Conservation (phyloP, 2,113 vertebrate species). For the Catharus bicknelli region DNA sequence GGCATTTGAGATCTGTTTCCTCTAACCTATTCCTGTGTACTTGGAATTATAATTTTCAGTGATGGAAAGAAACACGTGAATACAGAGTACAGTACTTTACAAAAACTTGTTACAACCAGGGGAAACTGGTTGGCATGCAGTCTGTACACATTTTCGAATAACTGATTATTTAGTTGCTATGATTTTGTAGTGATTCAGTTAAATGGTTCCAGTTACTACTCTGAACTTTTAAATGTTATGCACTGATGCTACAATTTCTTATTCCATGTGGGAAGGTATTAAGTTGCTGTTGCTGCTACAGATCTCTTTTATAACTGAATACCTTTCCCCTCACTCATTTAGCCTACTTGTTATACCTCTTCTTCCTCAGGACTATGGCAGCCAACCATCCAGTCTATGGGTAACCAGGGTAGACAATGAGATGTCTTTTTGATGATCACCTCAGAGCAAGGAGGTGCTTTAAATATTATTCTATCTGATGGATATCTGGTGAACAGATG, state of each 20-base stretch:
- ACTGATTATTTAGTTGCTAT: background rate
- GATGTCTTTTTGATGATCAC: background rate
- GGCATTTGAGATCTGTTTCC: background rate
- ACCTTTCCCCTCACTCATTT: background rate
- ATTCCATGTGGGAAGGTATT: background rate
- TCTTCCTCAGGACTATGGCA: background rate
- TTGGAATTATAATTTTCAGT: background rate
- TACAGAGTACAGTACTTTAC: background rate
- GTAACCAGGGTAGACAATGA: background rate
- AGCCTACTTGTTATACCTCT: background rate
- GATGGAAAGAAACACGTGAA: background rate
- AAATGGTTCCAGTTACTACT: background rate
- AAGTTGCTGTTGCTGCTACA: background rate
- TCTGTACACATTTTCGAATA: background rate
- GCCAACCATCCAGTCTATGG: background rate
- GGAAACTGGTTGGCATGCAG: background rate
- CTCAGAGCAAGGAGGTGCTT: background rate
- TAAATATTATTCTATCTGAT: background rate
- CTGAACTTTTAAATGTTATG: background rate
- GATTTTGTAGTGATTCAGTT: background rate
- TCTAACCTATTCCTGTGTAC: background rate
- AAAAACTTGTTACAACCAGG: background rate
- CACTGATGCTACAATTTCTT: background rate
- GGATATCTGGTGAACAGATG: background rate
- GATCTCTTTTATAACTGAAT: background rate